phyloP scores from a whole-genome alignment of 2,113 vertebrate species.

The Nerophis lumbriciformis region DNA sequence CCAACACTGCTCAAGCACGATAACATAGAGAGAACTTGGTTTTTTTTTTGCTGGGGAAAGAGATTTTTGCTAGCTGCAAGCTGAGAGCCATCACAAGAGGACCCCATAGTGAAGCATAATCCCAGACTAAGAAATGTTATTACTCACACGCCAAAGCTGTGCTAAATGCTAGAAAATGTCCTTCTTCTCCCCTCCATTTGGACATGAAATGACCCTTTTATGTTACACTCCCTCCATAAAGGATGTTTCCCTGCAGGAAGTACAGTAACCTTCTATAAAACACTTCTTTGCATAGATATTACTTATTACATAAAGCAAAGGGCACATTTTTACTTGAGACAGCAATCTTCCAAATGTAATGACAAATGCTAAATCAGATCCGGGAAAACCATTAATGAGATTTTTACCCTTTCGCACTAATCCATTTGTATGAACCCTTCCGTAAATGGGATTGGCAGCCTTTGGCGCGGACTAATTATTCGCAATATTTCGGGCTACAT shows the following conservation, averaged over 20 bases:
- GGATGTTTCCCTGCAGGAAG: slow-evolving; percentile 18
- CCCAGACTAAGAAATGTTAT: slow-evolving; percentile 57
- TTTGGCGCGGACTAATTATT: slow-evolving; percentile 14
- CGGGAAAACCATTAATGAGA: slow-evolving; percentile 14
- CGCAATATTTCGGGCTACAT: slow-evolving; percentile 4
- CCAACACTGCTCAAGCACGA: slow-evolving; percentile 67
- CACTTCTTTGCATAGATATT: slow-evolving; percentile 49
- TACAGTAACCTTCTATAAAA: slow-evolving; percentile 42
- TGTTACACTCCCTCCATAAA: slow-evolving; percentile 33
- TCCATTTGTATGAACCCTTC: slow-evolving; percentile 11
- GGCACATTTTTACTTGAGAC: slow-evolving; percentile 31
- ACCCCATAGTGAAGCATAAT: slow-evolving; percentile 59
- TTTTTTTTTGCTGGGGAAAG: slow-evolving; percentile 56
- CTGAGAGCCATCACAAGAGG: slow-evolving; percentile 57
- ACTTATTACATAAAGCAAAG: slow-evolving; percentile 38
- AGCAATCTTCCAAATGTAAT: slow-evolving; percentile 39
- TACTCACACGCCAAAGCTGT: slow-evolving; percentile 53
- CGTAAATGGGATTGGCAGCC: slow-evolving; percentile 11
- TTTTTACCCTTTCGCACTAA: slow-evolving; percentile 22
- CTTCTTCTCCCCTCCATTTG: slow-evolving; percentile 18
- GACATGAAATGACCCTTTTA: slow-evolving; percentile 30
- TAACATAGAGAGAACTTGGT: slow-evolving; percentile 64
- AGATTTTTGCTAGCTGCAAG: slow-evolving; percentile 54
- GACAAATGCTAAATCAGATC: slow-evolving; percentile 27
- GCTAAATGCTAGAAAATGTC: slow-evolving; percentile 29